Conservation (phyloP, 1,140 invertebrate species). For the Drosophila bocki region DNA sequence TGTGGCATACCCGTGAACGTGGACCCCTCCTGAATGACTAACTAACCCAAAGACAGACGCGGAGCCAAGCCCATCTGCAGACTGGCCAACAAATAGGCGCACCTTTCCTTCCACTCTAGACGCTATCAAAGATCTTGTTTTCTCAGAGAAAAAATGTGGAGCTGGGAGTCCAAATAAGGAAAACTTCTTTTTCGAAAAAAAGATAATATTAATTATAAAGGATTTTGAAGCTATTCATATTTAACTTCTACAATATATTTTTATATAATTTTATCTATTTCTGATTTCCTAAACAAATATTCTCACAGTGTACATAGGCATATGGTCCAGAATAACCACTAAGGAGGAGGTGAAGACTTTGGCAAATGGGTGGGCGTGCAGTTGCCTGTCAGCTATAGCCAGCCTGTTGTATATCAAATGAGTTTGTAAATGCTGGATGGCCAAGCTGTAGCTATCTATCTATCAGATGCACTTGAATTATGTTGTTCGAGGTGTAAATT, state of each 20-base stretch:
- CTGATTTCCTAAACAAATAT: too few species aligned
- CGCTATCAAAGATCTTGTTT: slow-evolving; percentile 46
- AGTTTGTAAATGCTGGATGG: slow-evolving; percentile 32
- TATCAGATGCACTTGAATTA: slow-evolving; percentile 46
- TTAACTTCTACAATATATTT: too few species aligned
- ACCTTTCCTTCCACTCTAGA: slow-evolving; percentile 21
- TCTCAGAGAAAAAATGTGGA: slow-evolving; percentile 16
- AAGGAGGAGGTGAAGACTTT: slow-evolving; percentile 9
- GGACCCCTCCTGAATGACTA: slow-evolving; percentile 36
- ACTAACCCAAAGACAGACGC: slow-evolving; percentile 41
- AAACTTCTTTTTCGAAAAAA: too few species aligned
- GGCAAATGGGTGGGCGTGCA: slow-evolving; percentile 41
- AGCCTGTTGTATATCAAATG: slow-evolving; percentile 37
- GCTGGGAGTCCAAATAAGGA: background rate
- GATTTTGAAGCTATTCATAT: too few species aligned
- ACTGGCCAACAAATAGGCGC: slow-evolving; percentile 47
- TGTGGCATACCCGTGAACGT: slow-evolving; percentile 26
- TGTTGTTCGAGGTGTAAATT: slow-evolving; percentile 59
- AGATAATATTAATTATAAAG: background rate
- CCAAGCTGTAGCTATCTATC: slow-evolving; percentile 7
- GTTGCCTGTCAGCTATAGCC: slow-evolving; percentile 11
- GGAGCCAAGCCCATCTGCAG: slow-evolving; percentile 45
- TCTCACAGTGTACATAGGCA: slow-evolving; percentile 6
- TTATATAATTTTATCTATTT: too few species aligned
- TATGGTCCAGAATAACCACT: slow-evolving; percentile 25